Percentiles rank a stretch among this genome's conserved stretches.
Conservation (phyloP, 2,888 invertebrate species). For the Antheraea assamensis region DNA sequence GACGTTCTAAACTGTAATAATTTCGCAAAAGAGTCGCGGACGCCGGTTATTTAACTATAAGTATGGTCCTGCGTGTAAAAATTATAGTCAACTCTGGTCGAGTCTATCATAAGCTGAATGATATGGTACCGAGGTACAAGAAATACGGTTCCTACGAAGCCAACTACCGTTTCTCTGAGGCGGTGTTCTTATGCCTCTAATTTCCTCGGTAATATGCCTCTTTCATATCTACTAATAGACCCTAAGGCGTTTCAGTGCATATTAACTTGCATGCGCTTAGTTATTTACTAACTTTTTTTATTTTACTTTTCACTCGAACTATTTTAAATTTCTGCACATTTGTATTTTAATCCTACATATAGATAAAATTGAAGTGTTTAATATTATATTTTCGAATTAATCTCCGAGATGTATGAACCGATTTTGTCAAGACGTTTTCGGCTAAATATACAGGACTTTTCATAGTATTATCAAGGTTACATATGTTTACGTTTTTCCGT, state of each 20-base stretch:
- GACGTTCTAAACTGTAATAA: neutral
- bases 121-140: neutral
- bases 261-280: neutral
- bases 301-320: neutral
- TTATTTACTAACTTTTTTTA: neutral
- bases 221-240: neutral
- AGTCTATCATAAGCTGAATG: neutral
- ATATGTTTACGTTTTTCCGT: no score
- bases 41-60: neutral
- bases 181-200: neutral
- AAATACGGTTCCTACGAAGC: neutral
- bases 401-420: no score
- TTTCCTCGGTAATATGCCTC: neutral
- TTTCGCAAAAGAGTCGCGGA: neutral
- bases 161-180: neutral
- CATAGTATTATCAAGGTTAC: no score
- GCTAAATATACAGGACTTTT: no score
- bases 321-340: neutral
- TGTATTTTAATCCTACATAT: neutral
- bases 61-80: neutral
- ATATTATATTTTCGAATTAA: no score
- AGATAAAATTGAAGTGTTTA: no score
- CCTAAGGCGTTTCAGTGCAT: neutral
- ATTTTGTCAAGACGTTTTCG: no score
- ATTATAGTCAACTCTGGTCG: neutral